phyloP scores from a whole-genome alignment of 2,797 vertebrate species.

The Percopsis omiscomaycus region DNA sequence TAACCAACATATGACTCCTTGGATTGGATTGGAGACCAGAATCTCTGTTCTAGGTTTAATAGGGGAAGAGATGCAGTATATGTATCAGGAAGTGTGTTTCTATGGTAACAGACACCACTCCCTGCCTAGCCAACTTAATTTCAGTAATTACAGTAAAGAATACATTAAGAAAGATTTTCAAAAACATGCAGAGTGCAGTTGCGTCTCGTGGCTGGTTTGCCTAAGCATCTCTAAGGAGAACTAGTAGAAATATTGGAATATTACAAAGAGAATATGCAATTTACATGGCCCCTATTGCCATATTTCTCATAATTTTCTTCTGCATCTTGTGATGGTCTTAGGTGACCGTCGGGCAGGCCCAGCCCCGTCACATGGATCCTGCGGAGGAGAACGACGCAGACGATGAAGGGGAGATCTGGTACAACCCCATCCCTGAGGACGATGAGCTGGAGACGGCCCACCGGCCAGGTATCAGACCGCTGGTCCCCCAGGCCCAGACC shows the following conservation, averaged over 20 bases:
- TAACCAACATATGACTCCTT: too few species aligned
- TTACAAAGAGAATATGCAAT: neutral
- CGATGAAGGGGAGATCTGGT: constrained; percentile 98
- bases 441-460: constrained; percentile 72
- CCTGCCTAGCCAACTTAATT: too few species aligned
- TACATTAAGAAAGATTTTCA: too few species aligned
- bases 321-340: constrained; percentile 9
- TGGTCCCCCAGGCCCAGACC: constrained; percentile 29
- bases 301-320: too few species aligned
- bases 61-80: too few species aligned
- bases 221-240: neutral
- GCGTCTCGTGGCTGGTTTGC: too few species aligned
- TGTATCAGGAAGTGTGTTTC: too few species aligned
- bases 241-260: neutral
- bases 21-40: too few species aligned
- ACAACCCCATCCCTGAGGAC: constrained; percentile 97
- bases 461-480: constrained; percentile 35
- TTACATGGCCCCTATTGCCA: neutral
- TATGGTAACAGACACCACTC: too few species aligned
- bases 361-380: constrained; percentile 66
- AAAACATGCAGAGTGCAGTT: too few species aligned
- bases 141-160: too few species aligned
- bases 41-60: too few species aligned
- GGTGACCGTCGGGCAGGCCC: constrained; percentile 41
- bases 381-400: constrained; percentile 90